These are phyloP conservation scores for Bombyx huttoni DNA, from an alignment of 2,888 invertebrate genomes.

Conservation along the genomic window DNA sequence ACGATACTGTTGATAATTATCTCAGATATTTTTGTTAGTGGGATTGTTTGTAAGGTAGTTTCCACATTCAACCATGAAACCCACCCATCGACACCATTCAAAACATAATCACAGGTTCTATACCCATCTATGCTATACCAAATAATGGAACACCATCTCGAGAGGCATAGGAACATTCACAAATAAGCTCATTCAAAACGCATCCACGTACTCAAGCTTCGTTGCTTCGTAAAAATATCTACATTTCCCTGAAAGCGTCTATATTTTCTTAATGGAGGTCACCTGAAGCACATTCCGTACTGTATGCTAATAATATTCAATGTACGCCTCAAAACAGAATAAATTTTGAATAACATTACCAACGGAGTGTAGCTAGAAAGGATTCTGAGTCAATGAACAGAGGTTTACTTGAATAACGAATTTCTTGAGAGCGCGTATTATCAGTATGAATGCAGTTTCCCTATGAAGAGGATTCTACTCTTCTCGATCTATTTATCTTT, in stretches of 20 bases:
- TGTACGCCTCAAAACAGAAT: constrained; percentile 33
- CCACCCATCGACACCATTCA: too few relatives aligned
- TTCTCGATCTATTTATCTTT: neutral
- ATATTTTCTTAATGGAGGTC: constrained; percentile 16
- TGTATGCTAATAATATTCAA: constrained; percentile 44
- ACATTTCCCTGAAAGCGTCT: neutral
- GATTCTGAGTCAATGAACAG: constrained; percentile 43
- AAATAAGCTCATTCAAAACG: too few relatives aligned
- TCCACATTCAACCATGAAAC: too few relatives aligned
- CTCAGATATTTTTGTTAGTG: too few relatives aligned
- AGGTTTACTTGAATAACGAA: neutral
- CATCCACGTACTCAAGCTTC: too few relatives aligned
- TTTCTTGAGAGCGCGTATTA: neutral
- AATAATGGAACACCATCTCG: too few relatives aligned
- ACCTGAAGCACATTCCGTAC: constrained; percentile 21
- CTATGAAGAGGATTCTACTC: neutral
- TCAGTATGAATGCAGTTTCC: neutral
- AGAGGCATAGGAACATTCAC: too few relatives aligned
- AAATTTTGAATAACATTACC: constrained; percentile 44
- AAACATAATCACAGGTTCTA: too few relatives aligned
- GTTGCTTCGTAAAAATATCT: too few relatives aligned
- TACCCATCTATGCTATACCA: too few relatives aligned
- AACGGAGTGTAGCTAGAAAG: constrained; percentile 37
- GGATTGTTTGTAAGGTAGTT: too few relatives aligned
- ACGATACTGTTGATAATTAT: too few relatives aligned